phyloP scores from a whole-genome alignment of 2,888 invertebrate species.

The Polietes domitor region DNA sequence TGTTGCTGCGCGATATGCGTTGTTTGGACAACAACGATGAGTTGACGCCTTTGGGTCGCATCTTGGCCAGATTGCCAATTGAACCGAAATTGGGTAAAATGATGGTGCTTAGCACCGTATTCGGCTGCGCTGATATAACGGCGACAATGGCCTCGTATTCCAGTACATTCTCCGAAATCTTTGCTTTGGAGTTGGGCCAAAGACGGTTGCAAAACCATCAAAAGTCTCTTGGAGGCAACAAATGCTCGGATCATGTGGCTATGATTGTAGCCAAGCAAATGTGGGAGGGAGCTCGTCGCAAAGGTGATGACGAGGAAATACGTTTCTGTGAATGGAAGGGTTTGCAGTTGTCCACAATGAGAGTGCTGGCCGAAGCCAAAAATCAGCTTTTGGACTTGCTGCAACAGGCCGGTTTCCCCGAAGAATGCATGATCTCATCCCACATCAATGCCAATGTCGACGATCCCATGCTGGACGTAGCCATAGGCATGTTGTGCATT shows the following conservation, averaged over 20 bases:
- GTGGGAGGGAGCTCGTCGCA: constrained; percentile 87
- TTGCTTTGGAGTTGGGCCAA: constrained; percentile 88
- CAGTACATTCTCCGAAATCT: constrained; percentile 96
- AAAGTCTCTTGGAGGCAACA: constrained; percentile 91
- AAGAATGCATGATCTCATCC: constrained; percentile 89
- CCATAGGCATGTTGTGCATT: constrained; percentile 92
- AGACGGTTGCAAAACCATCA: constrained; percentile 92
- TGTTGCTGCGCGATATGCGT: constrained; percentile 90
- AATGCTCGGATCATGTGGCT: constrained; percentile 97
- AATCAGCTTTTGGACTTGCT: constrained; percentile 86
- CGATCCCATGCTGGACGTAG: constrained; percentile 90
- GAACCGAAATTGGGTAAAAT: constrained; percentile 98
- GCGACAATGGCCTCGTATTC: constrained; percentile 97
- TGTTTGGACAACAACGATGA: constrained; percentile 94
- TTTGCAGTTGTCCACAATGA: constrained; percentile 92
- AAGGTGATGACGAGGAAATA: constrained; percentile 89
- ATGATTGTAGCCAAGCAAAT: constrained; percentile 95
- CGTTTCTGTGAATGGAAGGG: constrained; percentile 96
- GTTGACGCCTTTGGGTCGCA: constrained; percentile 95
- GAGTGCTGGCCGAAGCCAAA: constrained; percentile 96
- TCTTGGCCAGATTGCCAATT: constrained; percentile 96
- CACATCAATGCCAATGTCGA: constrained; percentile 89
- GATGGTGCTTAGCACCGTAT: constrained; percentile 96
- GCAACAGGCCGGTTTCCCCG: constrained; percentile 92
- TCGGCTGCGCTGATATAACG: constrained; percentile 94